Conservation (phyloP, 2,113 vertebrate genomes). For the Urocynchramus pylzowi region DNA sequence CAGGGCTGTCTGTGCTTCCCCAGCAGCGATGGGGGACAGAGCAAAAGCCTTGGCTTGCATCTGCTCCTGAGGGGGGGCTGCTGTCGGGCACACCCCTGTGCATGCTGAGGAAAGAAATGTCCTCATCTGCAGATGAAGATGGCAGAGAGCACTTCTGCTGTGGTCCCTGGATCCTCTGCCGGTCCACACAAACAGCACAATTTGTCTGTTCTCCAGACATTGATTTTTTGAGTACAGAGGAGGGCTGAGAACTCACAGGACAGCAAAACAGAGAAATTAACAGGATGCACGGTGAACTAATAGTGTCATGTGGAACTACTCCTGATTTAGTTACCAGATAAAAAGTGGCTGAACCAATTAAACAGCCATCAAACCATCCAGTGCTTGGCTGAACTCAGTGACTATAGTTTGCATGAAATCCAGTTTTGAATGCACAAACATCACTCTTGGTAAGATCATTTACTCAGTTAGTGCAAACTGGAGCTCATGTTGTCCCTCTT, state of each 20-base stretch:
- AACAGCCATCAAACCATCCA: not conserved
- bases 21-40: fast-evolving
- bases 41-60: not conserved
- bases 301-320: not conserved
- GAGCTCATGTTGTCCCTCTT: not conserved
- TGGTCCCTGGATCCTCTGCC: not conserved
- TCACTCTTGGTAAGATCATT: not conserved
- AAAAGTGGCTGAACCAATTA: not conserved
- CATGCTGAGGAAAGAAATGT: not conserved
- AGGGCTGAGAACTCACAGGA: not conserved
- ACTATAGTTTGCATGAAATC: not conserved
- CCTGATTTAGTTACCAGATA: not conserved
- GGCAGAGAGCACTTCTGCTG: not conserved
- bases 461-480: not conserved
- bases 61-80: not conserved
- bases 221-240: not conserved
- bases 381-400: not conserved
- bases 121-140: not conserved
- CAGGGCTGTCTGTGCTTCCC: not conserved
- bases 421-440: not conserved
- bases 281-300: not conserved
- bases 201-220: not conserved
- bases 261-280: not conserved
- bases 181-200: not conserved
- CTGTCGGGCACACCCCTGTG: not conserved